phyloP scores from a whole-genome alignment of 1,140 invertebrate genomes.

The Drosophila sulfurigaster region DNA sequence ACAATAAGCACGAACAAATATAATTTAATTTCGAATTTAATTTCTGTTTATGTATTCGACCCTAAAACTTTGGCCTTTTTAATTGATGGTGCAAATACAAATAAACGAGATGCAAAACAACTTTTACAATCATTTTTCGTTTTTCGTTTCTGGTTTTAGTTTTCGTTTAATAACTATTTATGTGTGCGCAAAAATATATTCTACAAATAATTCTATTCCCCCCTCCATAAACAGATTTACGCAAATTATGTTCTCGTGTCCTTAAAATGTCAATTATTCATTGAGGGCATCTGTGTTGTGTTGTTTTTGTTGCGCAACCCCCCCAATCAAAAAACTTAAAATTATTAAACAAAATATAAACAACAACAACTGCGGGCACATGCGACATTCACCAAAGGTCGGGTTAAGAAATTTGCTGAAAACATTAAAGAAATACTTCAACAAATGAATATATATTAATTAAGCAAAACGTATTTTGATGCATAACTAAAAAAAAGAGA shows the following conservation, averaged over 20 bases:
- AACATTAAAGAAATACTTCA: slow-evolving; percentile 35
- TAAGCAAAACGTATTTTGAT: slow-evolving; percentile 52
- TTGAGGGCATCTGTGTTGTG: slow-evolving; percentile 73
- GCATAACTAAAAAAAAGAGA: slow-evolving; percentile 39
- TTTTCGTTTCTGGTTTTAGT: too few species aligned
- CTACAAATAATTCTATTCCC: slow-evolving; percentile 53
- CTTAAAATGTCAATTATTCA: slow-evolving; percentile 83
- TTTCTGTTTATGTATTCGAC: slow-evolving; percentile 13
- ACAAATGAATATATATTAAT: slow-evolving; percentile 56
- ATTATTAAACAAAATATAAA: slow-evolving; percentile 37
- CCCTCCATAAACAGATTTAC: slow-evolving; percentile 68
- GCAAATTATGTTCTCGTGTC: slow-evolving; percentile 84
- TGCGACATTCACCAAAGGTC: slow-evolving; percentile 84
- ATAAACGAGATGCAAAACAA: slow-evolving; percentile 22
- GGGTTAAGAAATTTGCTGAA: slow-evolving; percentile 45
- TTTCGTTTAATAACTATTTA: slow-evolving; percentile 43
- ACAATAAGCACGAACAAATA: slow-evolving; percentile 38
- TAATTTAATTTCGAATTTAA: slow-evolving; percentile 49
- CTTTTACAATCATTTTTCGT: slow-evolving; percentile 29
- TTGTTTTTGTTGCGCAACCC: slow-evolving; percentile 74
- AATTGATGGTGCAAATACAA: slow-evolving; percentile 49
- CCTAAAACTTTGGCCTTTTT: slow-evolving; percentile 21
- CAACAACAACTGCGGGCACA: slow-evolving; percentile 69
- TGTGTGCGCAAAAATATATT: slow-evolving; percentile 56
- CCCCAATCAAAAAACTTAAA: slow-evolving; percentile 36